Conservation (phyloP, 1,140 invertebrate genomes). For the Drosophila kikkawai region DNA sequence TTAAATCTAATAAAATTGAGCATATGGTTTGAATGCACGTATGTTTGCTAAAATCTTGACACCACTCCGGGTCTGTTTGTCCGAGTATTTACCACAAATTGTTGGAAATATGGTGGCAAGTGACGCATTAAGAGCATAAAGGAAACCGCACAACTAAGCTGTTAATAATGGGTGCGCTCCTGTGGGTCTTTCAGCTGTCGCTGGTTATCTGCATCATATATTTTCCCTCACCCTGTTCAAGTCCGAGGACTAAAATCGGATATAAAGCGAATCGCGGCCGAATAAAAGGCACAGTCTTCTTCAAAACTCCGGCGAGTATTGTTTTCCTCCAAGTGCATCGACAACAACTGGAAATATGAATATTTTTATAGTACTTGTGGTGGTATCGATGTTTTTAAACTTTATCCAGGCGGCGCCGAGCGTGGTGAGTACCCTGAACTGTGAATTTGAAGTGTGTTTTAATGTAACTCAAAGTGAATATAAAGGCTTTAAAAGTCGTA, state of each 20-base stretch:
- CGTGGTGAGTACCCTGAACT: constrained; percentile 20
- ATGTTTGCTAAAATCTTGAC: constrained; percentile 70
- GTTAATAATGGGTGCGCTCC: constrained; percentile 52
- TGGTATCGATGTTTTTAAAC: constrained; percentile 33
- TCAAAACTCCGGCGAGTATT: constrained; percentile 27
- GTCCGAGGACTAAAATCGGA: constrained; percentile 6
- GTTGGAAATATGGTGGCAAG: constrained; percentile 76
- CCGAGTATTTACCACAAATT: constrained; percentile 77
- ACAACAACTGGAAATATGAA: constrained; percentile 38
- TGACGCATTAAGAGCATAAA: constrained; percentile 72
- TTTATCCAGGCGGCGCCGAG: constrained; percentile 37
- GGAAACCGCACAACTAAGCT: constrained; percentile 53
- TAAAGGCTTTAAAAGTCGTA: neutral
- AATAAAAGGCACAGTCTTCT: constrained; percentile 40
- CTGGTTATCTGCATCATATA: constrained; percentile 20
- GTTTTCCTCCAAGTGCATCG: constrained; percentile 22
- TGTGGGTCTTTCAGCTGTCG: constrained; percentile 26
- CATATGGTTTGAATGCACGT: constrained; percentile 70
- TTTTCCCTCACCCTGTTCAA: constrained; percentile 57
- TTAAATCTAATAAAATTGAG: constrained; percentile 68
- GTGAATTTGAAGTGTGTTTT: neutral
- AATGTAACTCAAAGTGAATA: neutral
- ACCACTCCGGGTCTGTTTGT: constrained; percentile 66
- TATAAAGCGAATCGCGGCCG: constrained; percentile 53
- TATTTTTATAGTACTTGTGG: constrained; percentile 36